Evolutionary conservation across 2,888 invertebrate species (phyloP).

Genomic region (Drosophila mimica): DNA sequence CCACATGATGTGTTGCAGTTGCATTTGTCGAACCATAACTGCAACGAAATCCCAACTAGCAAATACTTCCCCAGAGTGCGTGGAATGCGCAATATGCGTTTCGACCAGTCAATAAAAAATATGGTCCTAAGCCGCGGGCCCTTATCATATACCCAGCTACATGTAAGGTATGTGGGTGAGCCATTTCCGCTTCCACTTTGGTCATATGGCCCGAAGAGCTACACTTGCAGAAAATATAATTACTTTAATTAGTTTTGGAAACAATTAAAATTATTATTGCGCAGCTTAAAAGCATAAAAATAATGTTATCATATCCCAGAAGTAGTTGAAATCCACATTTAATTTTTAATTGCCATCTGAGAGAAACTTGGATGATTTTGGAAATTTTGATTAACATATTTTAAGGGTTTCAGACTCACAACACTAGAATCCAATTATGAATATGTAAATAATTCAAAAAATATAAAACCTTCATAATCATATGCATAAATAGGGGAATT

Average conservation of each 20-base stretch:
- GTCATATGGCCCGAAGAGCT: neutral
- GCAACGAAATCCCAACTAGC: slow-evolving; percentile 21
- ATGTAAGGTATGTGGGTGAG: neutral
- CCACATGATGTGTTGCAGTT: slow-evolving; percentile 28
- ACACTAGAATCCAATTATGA: neutral
- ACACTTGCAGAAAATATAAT: slow-evolving; percentile 12
- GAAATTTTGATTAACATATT: neutral
- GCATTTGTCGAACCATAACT: slow-evolving; percentile 15
- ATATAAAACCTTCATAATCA: neutral
- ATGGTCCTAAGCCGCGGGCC: slow-evolving; percentile 22
- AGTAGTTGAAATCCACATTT: neutral
- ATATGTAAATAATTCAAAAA: neutral
- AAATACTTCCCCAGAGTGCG: slow-evolving; percentile 33
- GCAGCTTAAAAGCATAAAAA: neutral
- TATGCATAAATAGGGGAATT: neutral
- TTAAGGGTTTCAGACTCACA: neutral
- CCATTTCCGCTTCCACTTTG: slow-evolving; percentile 51
- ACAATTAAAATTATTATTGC: neutral
- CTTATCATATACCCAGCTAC: slow-evolving; percentile 18
- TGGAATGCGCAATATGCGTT: slow-evolving; percentile 15
- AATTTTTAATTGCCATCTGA: neutral
- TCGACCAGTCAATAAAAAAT: slow-evolving; percentile 27
- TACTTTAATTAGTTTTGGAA: neutral
- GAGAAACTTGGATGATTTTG: neutral
- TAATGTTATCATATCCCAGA: neutral